Percentiles rank a stretch among this genome's conserved stretches.
Conservation (phyloP, 2,113 vertebrate genomes). For the Poecile atricapillus region DNA sequence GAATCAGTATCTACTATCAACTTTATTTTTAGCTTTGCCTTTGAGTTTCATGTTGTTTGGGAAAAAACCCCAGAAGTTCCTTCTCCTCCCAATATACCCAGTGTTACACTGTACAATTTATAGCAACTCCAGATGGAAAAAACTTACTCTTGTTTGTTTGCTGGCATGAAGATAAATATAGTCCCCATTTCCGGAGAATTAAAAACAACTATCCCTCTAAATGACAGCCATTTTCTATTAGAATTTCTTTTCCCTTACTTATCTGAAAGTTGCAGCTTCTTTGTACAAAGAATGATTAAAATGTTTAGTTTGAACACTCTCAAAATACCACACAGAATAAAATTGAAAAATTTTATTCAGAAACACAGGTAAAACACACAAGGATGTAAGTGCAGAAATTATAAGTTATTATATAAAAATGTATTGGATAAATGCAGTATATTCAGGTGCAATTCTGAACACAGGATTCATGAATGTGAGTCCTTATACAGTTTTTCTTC, state of each 20-base stretch:
- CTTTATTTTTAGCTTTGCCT: slow-evolving; percentile 32
- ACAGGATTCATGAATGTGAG: neutral
- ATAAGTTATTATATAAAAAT: neutral
- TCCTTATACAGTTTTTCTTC: neutral
- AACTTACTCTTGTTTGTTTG: neutral
- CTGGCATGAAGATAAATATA: slow-evolving; percentile 32
- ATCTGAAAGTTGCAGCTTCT: neutral
- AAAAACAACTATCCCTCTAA: neutral
- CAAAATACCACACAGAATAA: neutral
- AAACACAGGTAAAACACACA: neutral
- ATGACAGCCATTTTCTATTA: neutral
- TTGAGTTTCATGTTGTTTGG: neutral
- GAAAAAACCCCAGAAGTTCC: neutral
- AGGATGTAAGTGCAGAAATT: neutral
- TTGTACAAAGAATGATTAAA: neutral
- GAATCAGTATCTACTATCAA: slow-evolving; percentile 24
- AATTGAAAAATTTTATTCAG: slow-evolving; percentile 36
- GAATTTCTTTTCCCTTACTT: neutral
- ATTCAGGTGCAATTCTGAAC: neutral
- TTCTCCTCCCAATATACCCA: neutral
- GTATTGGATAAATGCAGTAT: neutral
- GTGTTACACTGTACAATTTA: neutral
- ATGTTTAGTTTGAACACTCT: neutral
- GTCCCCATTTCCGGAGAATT: neutral
- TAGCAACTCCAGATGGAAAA: slow-evolving; percentile 30